Conservation (phyloP, 2,113 vertebrate species). For the Jaculus jaculus region DNA sequence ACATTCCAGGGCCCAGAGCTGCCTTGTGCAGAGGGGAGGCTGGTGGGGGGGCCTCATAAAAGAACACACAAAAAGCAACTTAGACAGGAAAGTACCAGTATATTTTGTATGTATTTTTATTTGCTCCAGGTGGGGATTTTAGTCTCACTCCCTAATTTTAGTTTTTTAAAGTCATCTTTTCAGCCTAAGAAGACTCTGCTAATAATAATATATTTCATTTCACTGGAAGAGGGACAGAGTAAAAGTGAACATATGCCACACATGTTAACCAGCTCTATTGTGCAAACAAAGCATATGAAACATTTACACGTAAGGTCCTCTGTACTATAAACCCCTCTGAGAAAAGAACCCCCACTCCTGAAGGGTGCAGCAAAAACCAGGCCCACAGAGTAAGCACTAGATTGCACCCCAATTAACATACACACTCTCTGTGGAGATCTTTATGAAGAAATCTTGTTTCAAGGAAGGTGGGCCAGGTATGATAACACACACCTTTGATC, state of each 20-base stretch:
- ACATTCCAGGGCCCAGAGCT: constrained; percentile 84
- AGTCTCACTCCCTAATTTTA: constrained; percentile 41
- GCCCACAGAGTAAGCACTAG: background rate
- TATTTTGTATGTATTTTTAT: constrained; percentile 83
- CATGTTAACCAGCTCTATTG: background rate
- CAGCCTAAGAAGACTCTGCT: constrained; percentile 24
- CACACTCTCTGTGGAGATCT: no score
- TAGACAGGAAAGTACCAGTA: constrained; percentile 90
- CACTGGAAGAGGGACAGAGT: constrained; percentile 10
- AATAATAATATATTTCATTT: constrained; percentile 22
- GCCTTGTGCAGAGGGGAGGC: constrained; percentile 84
- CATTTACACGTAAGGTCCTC: background rate
- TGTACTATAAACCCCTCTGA: background rate
- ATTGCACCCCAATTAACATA: background rate
- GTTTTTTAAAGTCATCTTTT: background rate
- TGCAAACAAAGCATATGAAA: background rate
- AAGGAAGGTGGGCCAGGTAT: no score
- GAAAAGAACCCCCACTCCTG: background rate
- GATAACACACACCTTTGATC: no score
- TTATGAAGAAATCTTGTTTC: no score
- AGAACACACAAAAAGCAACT: constrained; percentile 83
- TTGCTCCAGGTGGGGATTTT: constrained; percentile 73
- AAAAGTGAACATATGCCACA: background rate
- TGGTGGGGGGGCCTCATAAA: constrained; percentile 82
- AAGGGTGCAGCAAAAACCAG: background rate